Base-by-base conservation (phyloP, 53 echinoderm and acorn worm genomes). In the Apostichopus leukothele region DNA sequence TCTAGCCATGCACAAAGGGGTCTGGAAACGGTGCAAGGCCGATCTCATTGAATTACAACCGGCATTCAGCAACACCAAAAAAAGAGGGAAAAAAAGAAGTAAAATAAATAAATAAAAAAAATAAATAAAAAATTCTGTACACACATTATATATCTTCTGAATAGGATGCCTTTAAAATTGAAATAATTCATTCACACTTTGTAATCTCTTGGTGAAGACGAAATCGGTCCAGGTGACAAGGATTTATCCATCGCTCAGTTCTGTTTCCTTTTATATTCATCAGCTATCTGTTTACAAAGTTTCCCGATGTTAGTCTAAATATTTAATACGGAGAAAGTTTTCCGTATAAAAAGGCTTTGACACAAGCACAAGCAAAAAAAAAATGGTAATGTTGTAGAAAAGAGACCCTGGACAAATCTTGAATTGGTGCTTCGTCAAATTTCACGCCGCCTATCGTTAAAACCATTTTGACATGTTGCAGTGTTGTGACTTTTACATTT, bases 401-500 rank as follows among this genome's bases (percentile, higher is more conserved):
- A 71, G 18, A 14, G 71, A 71, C 71, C 71, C 71, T 71, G 71
- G 71, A 71, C 13, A 57, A 71, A 71, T 71, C 71, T 6, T 71
- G 71, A 6, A 6, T 16, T 18, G 71, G 71, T n/a, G 18, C 71
- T 71, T 71, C 18, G 71, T 71, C 71, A 71, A 71, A n/a, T 71
- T 71, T 71, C 20, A 71, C 20, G 5, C 71, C 71, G 71, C 20
- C 14, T 57, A 9, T 57, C n/a, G 81, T 23, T 8, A 81, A 81
- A 51, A 81, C 57, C 21, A 81, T 57, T 81, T 57, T 81, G 81
- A 81, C 81, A 81, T 52, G 52, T 54, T 18, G n/a, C 59, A 59
- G 81, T 55, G 55, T 22, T 51, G 53, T 81, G 81, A 81, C 81
- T 81, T 81, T 81, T 55, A 55, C 18, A 71, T 81, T 52, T 51